These are phyloP conservation scores for Platypus cylindrus DNA, from an alignment of 2,888 invertebrate species.

Conservation along the genomic window DNA sequence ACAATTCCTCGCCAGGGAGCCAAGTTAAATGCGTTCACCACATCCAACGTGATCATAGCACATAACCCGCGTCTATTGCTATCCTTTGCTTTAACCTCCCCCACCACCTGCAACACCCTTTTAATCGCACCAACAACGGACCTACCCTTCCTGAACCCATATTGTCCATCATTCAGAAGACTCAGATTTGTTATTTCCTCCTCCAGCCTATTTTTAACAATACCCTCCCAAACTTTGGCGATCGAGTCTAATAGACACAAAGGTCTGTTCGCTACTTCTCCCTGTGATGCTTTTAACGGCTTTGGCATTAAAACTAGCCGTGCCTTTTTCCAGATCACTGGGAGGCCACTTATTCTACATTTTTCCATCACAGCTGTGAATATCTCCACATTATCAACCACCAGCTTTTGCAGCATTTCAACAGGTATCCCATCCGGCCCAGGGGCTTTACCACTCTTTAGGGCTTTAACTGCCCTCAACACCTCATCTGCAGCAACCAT, in stretches of 20 bases:
- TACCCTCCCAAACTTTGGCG: constrained; percentile 6
- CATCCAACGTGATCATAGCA: constrained; percentile 3
- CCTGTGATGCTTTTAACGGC: constrained; percentile 1
- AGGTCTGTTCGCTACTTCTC: constrained; percentile 2
- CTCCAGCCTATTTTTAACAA: constrained; percentile 6
- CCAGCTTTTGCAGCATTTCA: background rate
- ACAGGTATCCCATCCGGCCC: background rate
- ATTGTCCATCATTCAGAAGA: constrained; percentile 1
- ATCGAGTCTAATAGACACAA: constrained; percentile 5
- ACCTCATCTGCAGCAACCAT: background rate
- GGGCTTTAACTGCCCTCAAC: background rate
- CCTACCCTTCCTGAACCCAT: constrained; percentile 8
- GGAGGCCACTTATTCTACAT: too few relatives aligned
- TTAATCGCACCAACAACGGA: constrained; percentile 7
- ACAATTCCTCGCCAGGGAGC: constrained; percentile 2
- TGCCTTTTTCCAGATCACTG: constrained; percentile 1
- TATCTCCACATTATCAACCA: background rate
- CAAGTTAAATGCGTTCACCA: constrained; percentile 10
- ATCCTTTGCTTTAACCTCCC: background rate
- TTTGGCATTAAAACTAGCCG: constrained; percentile 4
- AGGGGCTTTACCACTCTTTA: background rate
- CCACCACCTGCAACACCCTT: background rate
- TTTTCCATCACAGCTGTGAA: background rate
- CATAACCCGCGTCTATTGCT: constrained; percentile 3
- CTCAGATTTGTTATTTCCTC: constrained; percentile 4